Evolutionary conservation across 2,888 invertebrate genomes (phyloP).

Genomic region (Halictus ligatus): DNA sequence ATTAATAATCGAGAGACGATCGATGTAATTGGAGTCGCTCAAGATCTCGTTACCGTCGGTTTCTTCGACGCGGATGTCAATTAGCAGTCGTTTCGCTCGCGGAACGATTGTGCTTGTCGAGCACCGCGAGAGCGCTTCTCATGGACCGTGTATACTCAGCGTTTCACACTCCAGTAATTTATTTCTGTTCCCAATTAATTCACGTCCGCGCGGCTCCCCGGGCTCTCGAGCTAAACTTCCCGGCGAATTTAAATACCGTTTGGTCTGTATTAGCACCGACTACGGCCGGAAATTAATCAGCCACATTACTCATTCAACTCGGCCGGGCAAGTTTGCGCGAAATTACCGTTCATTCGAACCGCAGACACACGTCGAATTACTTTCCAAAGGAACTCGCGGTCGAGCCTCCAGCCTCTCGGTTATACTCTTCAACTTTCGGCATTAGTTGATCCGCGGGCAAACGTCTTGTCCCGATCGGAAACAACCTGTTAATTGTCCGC

Average conservation of each 20-base stretch:
- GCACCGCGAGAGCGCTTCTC: background rate
- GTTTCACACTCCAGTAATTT: constrained; percentile 4
- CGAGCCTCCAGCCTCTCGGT: background rate
- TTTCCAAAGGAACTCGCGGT: background rate
- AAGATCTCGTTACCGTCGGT: background rate
- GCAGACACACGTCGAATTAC: background rate
- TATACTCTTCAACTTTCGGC: background rate
- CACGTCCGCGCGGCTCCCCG: background rate
- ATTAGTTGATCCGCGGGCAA: background rate
- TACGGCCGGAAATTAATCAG: background rate
- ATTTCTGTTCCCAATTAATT: constrained; percentile 7
- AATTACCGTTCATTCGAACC: background rate
- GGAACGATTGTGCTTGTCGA: background rate
- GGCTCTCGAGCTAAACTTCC: background rate
- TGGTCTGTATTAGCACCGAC: background rate
- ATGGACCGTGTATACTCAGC: background rate
- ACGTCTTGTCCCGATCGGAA: background rate
- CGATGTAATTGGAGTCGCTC: constrained; percentile 5
- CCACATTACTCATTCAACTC: background rate
- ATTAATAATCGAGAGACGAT: background rate
- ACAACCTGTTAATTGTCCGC: no score
- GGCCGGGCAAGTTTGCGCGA: background rate
- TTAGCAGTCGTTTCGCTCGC: background rate
- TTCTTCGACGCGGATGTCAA: constrained; percentile 1
- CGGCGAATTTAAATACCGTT: constrained; percentile 2